Evolutionary conservation across 2,113 vertebrate genomes (phyloP), one percentile per base, ranked within the genome.

Genomic region (Xiphophorus hellerii): DNA sequence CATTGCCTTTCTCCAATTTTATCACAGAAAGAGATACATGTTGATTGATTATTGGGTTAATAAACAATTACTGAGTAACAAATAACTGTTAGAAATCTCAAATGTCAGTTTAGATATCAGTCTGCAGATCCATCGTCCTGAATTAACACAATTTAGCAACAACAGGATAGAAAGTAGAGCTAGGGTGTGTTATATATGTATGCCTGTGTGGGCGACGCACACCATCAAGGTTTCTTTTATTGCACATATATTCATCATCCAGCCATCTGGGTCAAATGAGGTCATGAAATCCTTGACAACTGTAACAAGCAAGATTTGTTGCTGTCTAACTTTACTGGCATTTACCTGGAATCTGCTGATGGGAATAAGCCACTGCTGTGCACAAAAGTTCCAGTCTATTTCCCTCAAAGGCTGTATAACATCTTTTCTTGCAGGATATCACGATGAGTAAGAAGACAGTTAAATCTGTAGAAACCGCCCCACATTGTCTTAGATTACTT

Each of bases 401-500:
- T 79, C 15, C 65, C 30, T 70, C 27, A 66, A 72, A 76, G 33
- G 6, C 33, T 69, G 20, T 51, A 65, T 77, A 28, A 77, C 77
- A 73, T 74, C 1, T 29, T n/a, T 74, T 78, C 77, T 66, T 68
- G 70, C 76, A 67, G 17, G 39, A 63, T 73, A 65, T 69, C 70
- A 74, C 60, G 17, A 70, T 81, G 61, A 65, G 65, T 71, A 60
- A 54, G 71, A 76, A 61, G 35, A 71, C 42, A 30, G 62, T 82
- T 77, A 35, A 33, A 69, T 31, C 35, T 60, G 39, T 37, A 67
- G 62, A 42, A 84, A 71, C 35, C 42, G 25, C 33, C 73, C 51
- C 78, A 22, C 82, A 71, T 76, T 83, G 70, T 81, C 79, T 54
- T 73, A 66, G 44, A 42, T 51, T 14, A 35, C 68, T 87, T 84